phyloP scores from a whole-genome alignment of 2,888 invertebrate genomes.

The Alviniconcha strummeri region DNA sequence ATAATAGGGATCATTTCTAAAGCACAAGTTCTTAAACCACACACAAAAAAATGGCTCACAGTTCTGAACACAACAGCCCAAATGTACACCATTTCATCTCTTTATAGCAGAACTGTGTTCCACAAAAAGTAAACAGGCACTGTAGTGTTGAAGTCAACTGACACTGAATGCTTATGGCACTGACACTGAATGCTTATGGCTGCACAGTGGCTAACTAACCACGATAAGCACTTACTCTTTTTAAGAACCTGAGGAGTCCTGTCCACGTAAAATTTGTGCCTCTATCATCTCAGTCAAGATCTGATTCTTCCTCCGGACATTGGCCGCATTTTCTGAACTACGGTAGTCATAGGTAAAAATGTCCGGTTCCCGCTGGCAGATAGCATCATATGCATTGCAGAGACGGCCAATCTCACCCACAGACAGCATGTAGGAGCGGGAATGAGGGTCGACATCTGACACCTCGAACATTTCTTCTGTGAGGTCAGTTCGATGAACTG shows the following conservation, averaged over 20 bases:
- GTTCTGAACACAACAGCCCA: no score
- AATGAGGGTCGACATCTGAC: conserved; percentile 83
- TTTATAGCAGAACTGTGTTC: no score
- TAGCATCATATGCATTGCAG: conserved; percentile 84
- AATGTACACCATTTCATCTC: no score
- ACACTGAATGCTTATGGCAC: no score
- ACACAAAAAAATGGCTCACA: no score
- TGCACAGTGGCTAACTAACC: no score
- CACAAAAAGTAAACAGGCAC: no score
- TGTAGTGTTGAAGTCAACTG: no score
- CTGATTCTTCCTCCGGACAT: conserved; percentile 39
- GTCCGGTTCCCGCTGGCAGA: conserved; percentile 76
- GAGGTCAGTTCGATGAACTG: conserved; percentile 82
- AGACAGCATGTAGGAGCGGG: conserved; percentile 83
- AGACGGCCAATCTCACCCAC: conserved; percentile 87
- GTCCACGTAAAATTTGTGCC: conserved; percentile 28
- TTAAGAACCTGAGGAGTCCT: background rate
- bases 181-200: no score
- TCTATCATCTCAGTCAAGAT: conserved; percentile 32
- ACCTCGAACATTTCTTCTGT: conserved; percentile 81
- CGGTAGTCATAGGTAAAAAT: conserved; percentile 81
- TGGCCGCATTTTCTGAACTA: conserved; percentile 69
- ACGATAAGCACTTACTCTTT: no score
- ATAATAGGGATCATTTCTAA: no score
- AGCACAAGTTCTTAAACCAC: no score